phyloP scores from a whole-genome alignment of 2,888 invertebrate species.

The Phengaris arion region DNA sequence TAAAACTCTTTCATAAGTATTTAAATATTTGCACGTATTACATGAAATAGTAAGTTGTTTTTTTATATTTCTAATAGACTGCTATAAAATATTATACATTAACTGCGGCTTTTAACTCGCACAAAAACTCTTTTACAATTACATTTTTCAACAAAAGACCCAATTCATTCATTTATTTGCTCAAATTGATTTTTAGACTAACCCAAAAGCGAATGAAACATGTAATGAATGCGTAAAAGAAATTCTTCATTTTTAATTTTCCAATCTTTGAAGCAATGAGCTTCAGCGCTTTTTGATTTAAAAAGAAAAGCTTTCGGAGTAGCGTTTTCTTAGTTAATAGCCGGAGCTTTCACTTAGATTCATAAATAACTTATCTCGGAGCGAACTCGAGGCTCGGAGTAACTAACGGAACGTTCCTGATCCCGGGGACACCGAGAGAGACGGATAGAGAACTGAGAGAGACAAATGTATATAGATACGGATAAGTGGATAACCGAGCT shows the following conservation, averaged over 20 bases:
- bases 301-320: constrained; percentile 9
- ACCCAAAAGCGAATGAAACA: not conserved
- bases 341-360: constrained; percentile 18
- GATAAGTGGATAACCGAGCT: no score
- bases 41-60: not conserved
- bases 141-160: not conserved
- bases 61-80: not conserved
- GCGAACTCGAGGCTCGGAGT: not conserved
- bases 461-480: not conserved
- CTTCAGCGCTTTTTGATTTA: constrained; percentile 17
- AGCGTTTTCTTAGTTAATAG: constrained; percentile 16
- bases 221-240: not conserved
- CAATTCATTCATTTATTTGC: not conserved
- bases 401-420: not conserved
- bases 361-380: constrained; percentile 24
- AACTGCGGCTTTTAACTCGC: not conserved
- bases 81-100: not conserved
- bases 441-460: not conserved
- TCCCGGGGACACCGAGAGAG: not conserved
- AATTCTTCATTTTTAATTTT: constrained; percentile 7
- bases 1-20: not conserved
- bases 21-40: not conserved
- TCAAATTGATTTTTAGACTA: not conserved
- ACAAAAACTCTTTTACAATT: not conserved
- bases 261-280: constrained; percentile 11